Evolutionary conservation across 2,113 vertebrate genomes (phyloP), one percentile per base, ranked within the genome.

Genomic region (Cricetomys ansorgei): DNA sequence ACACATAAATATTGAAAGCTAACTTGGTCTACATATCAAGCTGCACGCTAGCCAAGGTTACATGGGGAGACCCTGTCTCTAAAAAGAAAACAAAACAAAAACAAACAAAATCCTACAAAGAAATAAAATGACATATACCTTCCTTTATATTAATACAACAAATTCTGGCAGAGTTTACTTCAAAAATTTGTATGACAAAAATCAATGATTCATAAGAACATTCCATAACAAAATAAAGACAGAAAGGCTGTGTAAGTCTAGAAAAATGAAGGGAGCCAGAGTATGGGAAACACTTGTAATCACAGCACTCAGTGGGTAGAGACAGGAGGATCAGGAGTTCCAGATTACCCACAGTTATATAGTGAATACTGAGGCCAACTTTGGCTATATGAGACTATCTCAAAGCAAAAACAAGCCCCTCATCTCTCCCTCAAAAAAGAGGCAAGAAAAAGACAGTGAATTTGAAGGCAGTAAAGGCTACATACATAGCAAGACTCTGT

Each of bases 201-300:
- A 95, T 80, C 37, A 73, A 85, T 92, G 50, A 5, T 94, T 23
- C 80, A 91, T 19, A 95, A 97, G 17, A 95, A 95, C 7, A 84
- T 67, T 91, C 19, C 5, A 87, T 59, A 93, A 23, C 86, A 96
- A 96, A 92, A 91, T 67, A 96, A 95, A 53, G 50, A 95, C 27
- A 80, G 67, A 97, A 96, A 96, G 7, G 10, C 55, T 92, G 29
- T 83, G 5, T 8, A 77, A 86, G 72, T 69, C n/a, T 80, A 59
- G 15, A 48, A 73, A 57, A 67, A 85, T 48, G n/a, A n/a, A n/a
- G n/a, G n/a, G n/a, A n/a, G n/a, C n/a, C n/a, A n/a, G n/a, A n/a
- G n/a, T n/a, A n/a, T n/a, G n/a, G n/a, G n/a, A n/a, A n/a, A n/a
- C n/a, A n/a, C n/a, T n/a, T n/a, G n/a, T n/a, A n/a, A n/a, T n/a